phyloP scores from a whole-genome alignment of 2,113 vertebrate species.

The Variabilichromis moorii region DNA sequence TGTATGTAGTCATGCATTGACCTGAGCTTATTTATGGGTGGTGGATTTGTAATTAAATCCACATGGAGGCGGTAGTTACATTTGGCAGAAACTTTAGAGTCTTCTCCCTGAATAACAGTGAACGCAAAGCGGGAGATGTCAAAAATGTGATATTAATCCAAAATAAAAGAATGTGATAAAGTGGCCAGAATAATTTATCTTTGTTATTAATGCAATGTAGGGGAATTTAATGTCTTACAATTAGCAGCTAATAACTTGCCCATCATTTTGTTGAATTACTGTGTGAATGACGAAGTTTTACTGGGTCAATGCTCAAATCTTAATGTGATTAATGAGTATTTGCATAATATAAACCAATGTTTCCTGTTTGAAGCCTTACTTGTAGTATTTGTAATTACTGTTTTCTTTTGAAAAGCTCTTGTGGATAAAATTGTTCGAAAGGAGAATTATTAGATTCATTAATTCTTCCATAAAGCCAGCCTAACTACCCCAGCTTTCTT shows the following conservation, averaged over 20 bases:
- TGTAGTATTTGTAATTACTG: background rate
- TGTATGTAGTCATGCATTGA: background rate
- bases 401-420: background rate
- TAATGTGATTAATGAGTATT: background rate
- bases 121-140: rapidly evolving
- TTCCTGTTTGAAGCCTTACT: background rate
- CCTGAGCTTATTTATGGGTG: conserved; percentile 4
- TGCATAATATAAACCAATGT: background rate
- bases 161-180: background rate
- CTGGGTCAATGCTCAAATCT: background rate
- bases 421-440: background rate
- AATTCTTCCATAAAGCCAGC: background rate
- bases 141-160: background rate
- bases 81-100: background rate
- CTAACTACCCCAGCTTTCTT: background rate
- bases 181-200: background rate
- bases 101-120: background rate
- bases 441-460: background rate
- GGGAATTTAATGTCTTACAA: background rate
- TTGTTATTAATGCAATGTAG: background rate
- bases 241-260: background rate
- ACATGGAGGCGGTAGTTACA: background rate
- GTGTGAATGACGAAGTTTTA: background rate
- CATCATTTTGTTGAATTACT: background rate
- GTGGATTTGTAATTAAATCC: conserved; percentile 12